Conservation (phyloP, 1,140 invertebrate genomes). For the Myzus persicae region DNA sequence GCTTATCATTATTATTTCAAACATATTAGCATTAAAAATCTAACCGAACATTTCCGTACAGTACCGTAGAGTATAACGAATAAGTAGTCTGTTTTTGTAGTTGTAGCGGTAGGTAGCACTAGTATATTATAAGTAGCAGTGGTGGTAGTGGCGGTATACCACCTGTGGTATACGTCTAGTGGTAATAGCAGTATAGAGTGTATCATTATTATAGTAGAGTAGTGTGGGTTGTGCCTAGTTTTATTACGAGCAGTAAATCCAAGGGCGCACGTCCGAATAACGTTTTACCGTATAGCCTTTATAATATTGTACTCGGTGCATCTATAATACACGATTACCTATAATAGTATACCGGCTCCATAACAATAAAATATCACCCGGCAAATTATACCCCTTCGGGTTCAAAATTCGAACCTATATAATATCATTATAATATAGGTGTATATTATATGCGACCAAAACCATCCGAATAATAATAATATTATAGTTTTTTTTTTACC, state of each 20-base stretch:
- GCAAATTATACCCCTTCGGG: background rate
- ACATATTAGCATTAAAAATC: background rate
- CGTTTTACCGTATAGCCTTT: too few relatives aligned
- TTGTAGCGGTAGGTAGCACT: too few relatives aligned
- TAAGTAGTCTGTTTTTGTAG: background rate
- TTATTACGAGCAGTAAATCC: background rate
- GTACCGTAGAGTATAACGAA: background rate
- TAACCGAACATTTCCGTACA: background rate
- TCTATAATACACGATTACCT: background rate
- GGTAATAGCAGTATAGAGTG: background rate
- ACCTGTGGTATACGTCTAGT: background rate
- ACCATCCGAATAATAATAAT: constrained; percentile 5
- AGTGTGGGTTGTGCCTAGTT: background rate
- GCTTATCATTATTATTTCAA: background rate
- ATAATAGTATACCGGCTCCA: background rate
- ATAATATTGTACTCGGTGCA: background rate
- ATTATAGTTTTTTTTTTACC: background rate
- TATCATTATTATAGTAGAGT: background rate
- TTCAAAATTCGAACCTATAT: constrained; percentile 3
- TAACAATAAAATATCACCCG: background rate
- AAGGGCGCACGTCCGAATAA: background rate
- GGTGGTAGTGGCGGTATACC: background rate
- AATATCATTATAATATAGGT: background rate
- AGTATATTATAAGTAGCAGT: background rate
- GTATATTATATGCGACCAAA: background rate